Evolutionary conservation across 37 sponge, comb jelly and placozoan genomes (phyloP).

Genomic region (Dysidea cf. avara): DNA sequence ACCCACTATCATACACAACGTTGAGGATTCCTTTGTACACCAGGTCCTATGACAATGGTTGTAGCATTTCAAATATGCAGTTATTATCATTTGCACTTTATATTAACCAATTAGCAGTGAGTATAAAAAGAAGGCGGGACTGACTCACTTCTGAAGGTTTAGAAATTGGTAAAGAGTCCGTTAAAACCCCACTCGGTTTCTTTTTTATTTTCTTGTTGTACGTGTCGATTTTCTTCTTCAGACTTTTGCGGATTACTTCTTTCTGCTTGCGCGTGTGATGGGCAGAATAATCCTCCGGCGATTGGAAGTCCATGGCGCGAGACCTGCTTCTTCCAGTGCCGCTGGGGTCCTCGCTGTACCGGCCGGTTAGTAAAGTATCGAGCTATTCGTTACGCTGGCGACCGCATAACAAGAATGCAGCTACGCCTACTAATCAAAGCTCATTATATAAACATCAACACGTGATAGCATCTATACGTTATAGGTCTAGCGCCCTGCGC

Average conservation of each 20-base stretch:
- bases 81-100: no score
- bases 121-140: background rate
- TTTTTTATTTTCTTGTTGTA: slow-evolving; percentile 53
- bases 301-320: no score
- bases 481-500: no score
- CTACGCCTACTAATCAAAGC: no score
- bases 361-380: no score
- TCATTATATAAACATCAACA: background rate
- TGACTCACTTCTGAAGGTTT: background rate
- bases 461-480: background rate
- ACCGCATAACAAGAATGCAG: no score
- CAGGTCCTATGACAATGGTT: no score
- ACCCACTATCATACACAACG: slow-evolving; percentile 70
- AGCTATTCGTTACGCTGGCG: no score
- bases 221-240: slow-evolving; percentile 53
- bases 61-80: no score
- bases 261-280: slow-evolving; percentile 61
- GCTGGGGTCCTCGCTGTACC: no score
- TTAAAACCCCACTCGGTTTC: slow-evolving; percentile 24
- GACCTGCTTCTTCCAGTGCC: no score
- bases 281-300: no score
- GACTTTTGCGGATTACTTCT: slow-evolving; percentile 37
- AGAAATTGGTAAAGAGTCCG: background rate
- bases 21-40: slow-evolving; percentile 63
- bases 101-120: background rate